These are phyloP conservation scores for Pogonomyrmex barbatus DNA, from an alignment of 1,140 invertebrate species.

Conservation along the genomic window DNA sequence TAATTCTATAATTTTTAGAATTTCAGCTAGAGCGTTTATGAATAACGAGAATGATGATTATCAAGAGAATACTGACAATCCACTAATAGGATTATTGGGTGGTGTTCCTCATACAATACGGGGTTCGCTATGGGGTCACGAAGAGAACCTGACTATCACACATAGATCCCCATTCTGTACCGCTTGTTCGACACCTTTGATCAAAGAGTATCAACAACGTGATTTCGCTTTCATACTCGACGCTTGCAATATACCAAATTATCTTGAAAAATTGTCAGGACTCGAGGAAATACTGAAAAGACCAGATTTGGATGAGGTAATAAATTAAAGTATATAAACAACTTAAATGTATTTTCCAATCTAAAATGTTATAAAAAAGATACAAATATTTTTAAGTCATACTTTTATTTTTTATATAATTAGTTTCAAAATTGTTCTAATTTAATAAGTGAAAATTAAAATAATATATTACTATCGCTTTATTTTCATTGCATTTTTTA, in stretches of 20 bases:
- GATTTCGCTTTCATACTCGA: conserved; percentile 93
- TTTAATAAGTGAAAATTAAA: neutral
- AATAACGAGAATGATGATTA: conserved; percentile 88
- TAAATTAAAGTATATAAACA: neutral
- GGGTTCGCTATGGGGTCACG: conserved; percentile 94
- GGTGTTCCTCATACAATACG: conserved; percentile 97
- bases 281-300: conserved; percentile 91
- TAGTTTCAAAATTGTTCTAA: neutral
- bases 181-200: conserved; percentile 92
- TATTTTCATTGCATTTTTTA: neutral
- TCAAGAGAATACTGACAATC: conserved; percentile 86
- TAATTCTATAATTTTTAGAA: conserved; percentile 76
- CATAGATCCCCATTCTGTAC: conserved; percentile 95
- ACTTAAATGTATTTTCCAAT: neutral
- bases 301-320: conserved; percentile 89
- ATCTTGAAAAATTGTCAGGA: conserved; percentile 95
- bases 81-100: conserved; percentile 90
- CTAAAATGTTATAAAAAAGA: neutral
- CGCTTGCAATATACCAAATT: conserved; percentile 94
- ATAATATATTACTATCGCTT: neutral
- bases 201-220: conserved; percentile 89
- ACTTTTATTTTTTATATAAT: neutral
- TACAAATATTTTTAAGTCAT: neutral
- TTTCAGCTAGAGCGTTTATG: conserved; percentile 81
- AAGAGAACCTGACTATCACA: conserved; percentile 93